Percentiles rank a stretch among this genome's conserved stretches.
phyloP scores from a whole-genome alignment of 2,113 vertebrate genomes.

The Ochotona curzoniae region DNA sequence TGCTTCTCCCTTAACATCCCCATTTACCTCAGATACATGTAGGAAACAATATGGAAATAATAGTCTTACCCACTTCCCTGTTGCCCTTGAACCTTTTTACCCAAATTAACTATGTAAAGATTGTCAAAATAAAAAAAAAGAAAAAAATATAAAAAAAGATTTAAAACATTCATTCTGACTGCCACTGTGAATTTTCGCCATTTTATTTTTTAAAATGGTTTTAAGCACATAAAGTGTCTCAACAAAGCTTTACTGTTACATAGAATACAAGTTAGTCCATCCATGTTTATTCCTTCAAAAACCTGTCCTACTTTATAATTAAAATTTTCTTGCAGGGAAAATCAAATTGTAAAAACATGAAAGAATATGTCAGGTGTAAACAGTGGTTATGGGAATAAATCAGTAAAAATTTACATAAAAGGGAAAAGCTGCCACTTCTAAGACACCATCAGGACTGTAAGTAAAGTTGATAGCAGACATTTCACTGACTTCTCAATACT shows the following conservation, averaged over 20 bases:
- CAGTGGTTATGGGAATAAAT: background rate
- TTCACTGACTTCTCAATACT: background rate
- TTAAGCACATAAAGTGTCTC: background rate
- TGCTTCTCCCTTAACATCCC: no score
- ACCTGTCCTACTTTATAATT: background rate
- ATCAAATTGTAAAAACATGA: background rate
- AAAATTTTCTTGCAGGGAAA: conserved; percentile 25
- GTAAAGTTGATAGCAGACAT: background rate
- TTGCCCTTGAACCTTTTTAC: no score
- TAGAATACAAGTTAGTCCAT: background rate
- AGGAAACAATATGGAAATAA: no score
- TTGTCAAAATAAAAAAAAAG: no score
- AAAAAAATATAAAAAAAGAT: no score
- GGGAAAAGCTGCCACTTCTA: background rate
- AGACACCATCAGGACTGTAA: background rate
- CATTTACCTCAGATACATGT: no score
- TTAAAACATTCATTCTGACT: conserved; percentile 22
- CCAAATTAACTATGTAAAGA: no score
- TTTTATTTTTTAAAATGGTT: conserved; percentile 33
- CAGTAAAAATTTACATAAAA: background rate
- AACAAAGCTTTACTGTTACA: background rate
- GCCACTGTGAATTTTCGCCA: background rate
- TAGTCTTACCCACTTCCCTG: no score
- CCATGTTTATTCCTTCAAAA: background rate
- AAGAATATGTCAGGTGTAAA: background rate